phyloP scores from a whole-genome alignment of 2,888 invertebrate genomes.

The Thalpophila matura region DNA sequence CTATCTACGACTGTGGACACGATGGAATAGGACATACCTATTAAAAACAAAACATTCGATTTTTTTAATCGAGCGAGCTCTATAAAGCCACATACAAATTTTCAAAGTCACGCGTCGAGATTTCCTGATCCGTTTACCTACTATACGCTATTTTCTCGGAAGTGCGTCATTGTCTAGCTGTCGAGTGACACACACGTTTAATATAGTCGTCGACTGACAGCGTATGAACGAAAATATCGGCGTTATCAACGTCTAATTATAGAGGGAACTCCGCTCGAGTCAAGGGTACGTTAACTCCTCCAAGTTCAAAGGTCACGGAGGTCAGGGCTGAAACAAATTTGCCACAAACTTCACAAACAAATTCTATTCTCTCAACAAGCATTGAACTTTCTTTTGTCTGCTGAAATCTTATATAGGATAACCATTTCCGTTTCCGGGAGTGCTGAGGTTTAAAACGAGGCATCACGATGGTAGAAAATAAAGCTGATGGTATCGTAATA shows the following conservation, averaged over 20 bases:
- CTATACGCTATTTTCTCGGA: conserved; percentile 34
- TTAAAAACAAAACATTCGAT: conserved; percentile 55
- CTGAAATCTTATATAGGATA: conserved; percentile 5
- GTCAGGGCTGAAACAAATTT: conserved; percentile 78
- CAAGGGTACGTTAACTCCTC: conserved; percentile 88
- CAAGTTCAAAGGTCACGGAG: conserved; percentile 88
- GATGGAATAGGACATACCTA: conserved; percentile 62
- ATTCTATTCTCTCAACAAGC: conserved; percentile 51
- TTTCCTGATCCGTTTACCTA: conserved; percentile 40
- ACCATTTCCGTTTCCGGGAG: conserved; percentile 23
- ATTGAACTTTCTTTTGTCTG: conserved; percentile 57
- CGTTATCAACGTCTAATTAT: conserved; percentile 85
- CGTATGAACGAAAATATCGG: conserved; percentile 74
- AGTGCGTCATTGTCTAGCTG: conserved; percentile 48
- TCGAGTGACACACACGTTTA: conserved; percentile 56
- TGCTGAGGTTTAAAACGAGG: background rate
- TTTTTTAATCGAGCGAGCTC: conserved; percentile 63
- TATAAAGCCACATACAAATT: conserved; percentile 50
- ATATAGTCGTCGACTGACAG: conserved; percentile 49
- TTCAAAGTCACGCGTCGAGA: conserved; percentile 48
- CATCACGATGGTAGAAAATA: background rate
- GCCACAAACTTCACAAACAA: conserved; percentile 60
- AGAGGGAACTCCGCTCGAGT: conserved; percentile 83
- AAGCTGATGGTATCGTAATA: background rate
- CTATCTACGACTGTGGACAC: conserved; percentile 73